Evolutionary conservation across 1,140 invertebrate species (phyloP).

Genomic region (Ostrea denselamellosa): DNA sequence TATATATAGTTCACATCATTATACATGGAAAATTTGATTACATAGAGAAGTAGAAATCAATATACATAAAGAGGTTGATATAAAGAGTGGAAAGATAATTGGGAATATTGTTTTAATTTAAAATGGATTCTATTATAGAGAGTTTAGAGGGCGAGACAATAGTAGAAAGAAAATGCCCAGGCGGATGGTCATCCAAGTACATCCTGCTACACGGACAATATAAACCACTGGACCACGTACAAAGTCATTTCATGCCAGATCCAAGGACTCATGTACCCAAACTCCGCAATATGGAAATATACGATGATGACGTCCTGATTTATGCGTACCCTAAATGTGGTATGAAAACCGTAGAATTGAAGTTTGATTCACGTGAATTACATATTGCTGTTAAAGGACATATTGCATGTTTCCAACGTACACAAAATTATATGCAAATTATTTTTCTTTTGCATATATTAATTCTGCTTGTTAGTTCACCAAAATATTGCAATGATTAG

Average conservation of each 20-base stretch:
- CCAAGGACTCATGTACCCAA: constrained; percentile 27
- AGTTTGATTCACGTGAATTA: too few relatives aligned
- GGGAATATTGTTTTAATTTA: neutral
- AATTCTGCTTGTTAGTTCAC: too few relatives aligned
- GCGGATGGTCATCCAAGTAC: neutral
- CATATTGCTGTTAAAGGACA: too few relatives aligned
- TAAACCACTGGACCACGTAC: neutral
- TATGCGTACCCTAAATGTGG: constrained; percentile 42
- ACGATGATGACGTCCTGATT: constrained; percentile 42
- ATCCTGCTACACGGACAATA: neutral
- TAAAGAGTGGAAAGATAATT: too few relatives aligned
- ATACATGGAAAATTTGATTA: too few relatives aligned
- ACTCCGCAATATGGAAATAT: constrained; percentile 30
- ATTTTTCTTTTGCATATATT: too few relatives aligned
- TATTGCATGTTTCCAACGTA: too few relatives aligned
- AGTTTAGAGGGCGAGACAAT: neutral
- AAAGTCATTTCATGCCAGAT: constrained; percentile 28
- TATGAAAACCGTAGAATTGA: neutral
- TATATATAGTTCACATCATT: too few relatives aligned
- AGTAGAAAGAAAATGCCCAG: neutral
- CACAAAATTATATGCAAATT: too few relatives aligned
- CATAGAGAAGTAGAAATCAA: too few relatives aligned
- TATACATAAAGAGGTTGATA: too few relatives aligned
- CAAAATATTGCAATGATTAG: too few relatives aligned
- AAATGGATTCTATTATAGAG: neutral